Base-by-base conservation (phyloP, 1,140 invertebrate genomes). In the Wasmannia auropunctata region DNA sequence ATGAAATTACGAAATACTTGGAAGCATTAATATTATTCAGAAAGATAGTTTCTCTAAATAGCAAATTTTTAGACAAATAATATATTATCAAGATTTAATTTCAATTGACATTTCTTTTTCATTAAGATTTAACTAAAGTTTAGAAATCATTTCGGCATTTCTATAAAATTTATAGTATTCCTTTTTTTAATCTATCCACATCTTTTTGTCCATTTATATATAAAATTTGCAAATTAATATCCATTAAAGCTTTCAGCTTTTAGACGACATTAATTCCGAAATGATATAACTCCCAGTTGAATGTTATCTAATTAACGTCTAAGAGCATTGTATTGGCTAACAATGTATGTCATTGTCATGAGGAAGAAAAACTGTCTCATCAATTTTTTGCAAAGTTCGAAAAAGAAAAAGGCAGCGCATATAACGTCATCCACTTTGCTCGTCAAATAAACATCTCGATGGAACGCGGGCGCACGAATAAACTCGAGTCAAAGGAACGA, bases 401-500 rank as follows among this genome's bases (percentile, higher is more conserved):
- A 69, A 80, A 69, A 56, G 25, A 46, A 79, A 67, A 65, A 34
- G 65, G 4, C 49, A 31, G 65, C 22, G 65, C 7, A 70, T 43
- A 72, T 43, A 72, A 81, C 79, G 65, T 81, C 65, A 81, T 81
- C 51, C 65, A 81, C 79, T 81, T 43, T 43, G 25, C 79, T 81
- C 79, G 79, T 81, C 65, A 81, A 72, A 81, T 81, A 81, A 81
- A 81, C 79, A 81, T 19, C 46, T 28, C 65, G 79, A 72, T 81
- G 65, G 37, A 58, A 81, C 49, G n/a, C n/a, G n/a, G 79, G 49
- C 51, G 28, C 65, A 72, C 79, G 79, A 43, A 81, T 81, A 81
- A 81, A 81, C 79, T 81, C 54, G 67, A 81, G 65, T 81, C 79
- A 81, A 81, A 81, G 79, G 67, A 81, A 46, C 79, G 65, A 81